These are phyloP conservation scores for Benthosema pterotum DNA, from an alignment of 2,797 vertebrate species.

Conservation along the genomic window DNA sequence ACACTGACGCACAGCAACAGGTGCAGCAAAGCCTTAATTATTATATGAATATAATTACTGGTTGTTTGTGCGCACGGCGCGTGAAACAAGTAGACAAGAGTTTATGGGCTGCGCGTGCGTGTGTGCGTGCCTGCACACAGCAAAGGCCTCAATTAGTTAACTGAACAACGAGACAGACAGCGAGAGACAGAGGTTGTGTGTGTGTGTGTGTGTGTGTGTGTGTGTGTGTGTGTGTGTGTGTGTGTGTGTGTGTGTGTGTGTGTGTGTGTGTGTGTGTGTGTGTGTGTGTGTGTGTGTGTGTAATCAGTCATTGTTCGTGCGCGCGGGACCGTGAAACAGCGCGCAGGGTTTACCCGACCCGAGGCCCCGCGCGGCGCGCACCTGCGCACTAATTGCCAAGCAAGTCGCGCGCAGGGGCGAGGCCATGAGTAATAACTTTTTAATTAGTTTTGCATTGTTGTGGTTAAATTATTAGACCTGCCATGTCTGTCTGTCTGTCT, in stretches of 20 bases:
- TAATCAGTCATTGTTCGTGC: constrained; percentile 61
- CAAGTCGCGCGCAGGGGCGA: too few species aligned
- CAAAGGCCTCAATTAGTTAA: background rate
- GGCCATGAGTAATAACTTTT: background rate
- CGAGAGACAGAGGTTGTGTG: constrained; percentile 23
- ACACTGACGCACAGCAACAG: too few species aligned
- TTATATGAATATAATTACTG: too few species aligned
- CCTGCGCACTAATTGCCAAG: constrained; percentile 69
- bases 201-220: constrained; percentile 28
- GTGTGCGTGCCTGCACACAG: too few species aligned
- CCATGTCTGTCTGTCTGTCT: background rate
- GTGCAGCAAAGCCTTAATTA: too few species aligned
- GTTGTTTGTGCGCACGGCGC: too few species aligned
- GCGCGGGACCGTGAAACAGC: constrained; percentile 66
- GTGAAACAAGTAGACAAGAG: too few species aligned
- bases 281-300: constrained; percentile 21
- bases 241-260: constrained; percentile 21
- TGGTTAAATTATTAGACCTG: background rate
- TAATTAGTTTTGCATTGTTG: constrained; percentile 54
- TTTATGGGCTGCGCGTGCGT: too few species aligned
- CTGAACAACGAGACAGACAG: background rate
- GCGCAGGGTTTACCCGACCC: constrained; percentile 56
- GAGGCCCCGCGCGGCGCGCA: constrained; percentile 47
- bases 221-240: constrained; percentile 23
- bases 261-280: constrained; percentile 21